Evolutionary conservation across 2,888 invertebrate genomes (phyloP).

Genomic region (Oxycera nigricornis): DNA sequence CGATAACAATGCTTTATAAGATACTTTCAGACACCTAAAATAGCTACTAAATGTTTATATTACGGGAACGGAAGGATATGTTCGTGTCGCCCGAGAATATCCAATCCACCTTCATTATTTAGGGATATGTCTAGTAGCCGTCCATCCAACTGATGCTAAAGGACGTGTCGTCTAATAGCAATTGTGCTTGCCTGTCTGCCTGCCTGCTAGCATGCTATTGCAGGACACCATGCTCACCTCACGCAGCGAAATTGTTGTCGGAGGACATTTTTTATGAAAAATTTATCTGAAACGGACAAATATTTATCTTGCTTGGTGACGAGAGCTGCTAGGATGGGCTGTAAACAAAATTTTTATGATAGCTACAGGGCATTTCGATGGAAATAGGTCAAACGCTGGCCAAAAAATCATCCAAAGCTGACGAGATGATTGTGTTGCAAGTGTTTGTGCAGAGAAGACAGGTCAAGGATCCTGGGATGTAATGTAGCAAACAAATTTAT

Average conservation of each 20-base stretch:
- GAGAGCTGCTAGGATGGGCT: not conserved
- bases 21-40: not conserved
- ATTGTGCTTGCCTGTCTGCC: not conserved
- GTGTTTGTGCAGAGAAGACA: not conserved
- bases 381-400: not conserved
- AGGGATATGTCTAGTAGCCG: not conserved
- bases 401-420: not conserved
- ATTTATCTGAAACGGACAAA: not conserved
- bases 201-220: not conserved
- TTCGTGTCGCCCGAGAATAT: not conserved
- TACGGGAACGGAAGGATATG: not conserved
- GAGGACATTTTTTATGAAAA: too few species aligned
- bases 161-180: not conserved
- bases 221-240: too few species aligned
- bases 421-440: not conserved
- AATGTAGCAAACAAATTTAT: too few species aligned
- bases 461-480: too few species aligned
- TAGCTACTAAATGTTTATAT: not conserved
- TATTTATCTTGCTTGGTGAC: not conserved
- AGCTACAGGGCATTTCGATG: not conserved
- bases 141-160: not conserved
- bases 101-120: not conserved
- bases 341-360: not conserved
- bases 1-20: not conserved
- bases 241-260: too few species aligned